These are phyloP conservation scores for Salvelinus sp. DNA, from an alignment of 2,113 vertebrate species.

Conservation along the genomic window DNA sequence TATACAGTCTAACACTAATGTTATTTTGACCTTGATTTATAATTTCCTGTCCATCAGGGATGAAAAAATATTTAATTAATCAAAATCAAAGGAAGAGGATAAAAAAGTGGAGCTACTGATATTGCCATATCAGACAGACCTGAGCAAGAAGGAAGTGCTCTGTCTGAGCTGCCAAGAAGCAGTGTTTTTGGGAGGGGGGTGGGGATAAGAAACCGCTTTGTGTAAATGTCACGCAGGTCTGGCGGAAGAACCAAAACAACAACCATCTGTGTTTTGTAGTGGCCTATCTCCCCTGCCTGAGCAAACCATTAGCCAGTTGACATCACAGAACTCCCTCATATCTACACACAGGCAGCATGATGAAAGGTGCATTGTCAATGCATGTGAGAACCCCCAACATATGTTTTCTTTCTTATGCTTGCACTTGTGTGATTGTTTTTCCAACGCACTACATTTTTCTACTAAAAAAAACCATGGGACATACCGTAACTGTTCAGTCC, in stretches of 20 bases:
- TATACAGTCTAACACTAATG: not conserved
- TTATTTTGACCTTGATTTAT: constrained; percentile 41
- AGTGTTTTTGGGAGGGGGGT: constrained; percentile 34
- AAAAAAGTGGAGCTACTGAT: constrained; percentile 49
- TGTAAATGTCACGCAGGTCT: constrained; percentile 66
- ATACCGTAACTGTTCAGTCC: constrained; percentile 14
- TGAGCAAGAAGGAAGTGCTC: constrained; percentile 58
- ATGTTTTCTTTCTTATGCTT: constrained; percentile 43
- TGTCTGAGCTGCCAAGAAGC: constrained; percentile 60
- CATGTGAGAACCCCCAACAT: constrained; percentile 60
- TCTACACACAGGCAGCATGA: constrained; percentile 42
- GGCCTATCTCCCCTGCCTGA: constrained; percentile 33
- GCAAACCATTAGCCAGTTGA: constrained; percentile 7
- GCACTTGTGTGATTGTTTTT: constrained; percentile 34
- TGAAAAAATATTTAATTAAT: constrained; percentile 57
- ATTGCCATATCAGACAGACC: constrained; percentile 59
- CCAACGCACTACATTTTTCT: constrained; percentile 26
- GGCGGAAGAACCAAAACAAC: constrained; percentile 65
- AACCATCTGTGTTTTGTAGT: constrained; percentile 54
- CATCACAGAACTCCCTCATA: constrained; percentile 51
- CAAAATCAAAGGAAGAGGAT: constrained; percentile 50
- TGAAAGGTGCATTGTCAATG: constrained; percentile 63
- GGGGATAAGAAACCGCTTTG: constrained; percentile 63
- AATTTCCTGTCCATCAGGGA: constrained; percentile 56
- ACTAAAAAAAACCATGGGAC: constrained; percentile 4